phyloP scores from a whole-genome alignment of 2,888 invertebrate species.

The Zelleria hepariella region DNA sequence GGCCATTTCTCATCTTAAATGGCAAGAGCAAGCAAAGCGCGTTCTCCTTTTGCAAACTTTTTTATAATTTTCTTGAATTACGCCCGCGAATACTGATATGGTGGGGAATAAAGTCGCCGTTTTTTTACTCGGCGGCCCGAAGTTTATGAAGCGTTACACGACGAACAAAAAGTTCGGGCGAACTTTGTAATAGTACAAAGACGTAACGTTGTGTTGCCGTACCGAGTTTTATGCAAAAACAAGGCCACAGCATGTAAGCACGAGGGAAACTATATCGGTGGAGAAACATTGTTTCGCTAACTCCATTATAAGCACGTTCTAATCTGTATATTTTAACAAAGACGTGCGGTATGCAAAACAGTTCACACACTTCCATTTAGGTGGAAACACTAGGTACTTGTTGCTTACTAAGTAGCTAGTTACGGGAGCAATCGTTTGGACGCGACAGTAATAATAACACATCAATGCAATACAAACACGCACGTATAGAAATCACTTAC shows the following conservation, averaged over 20 bases:
- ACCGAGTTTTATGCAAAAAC: neutral
- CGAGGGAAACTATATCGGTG: neutral
- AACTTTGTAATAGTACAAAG: neutral
- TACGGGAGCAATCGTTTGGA: neutral
- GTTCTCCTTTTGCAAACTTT: conserved; percentile 20
- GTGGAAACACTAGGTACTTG: neutral
- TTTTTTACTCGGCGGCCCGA: neutral
- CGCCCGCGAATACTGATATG: neutral
- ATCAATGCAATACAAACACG: neutral
- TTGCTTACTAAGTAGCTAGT: neutral
- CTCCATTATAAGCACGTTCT: neutral
- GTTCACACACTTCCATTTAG: neutral
- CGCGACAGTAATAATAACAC: neutral
- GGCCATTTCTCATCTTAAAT: conserved; percentile 65
- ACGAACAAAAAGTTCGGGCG: neutral
- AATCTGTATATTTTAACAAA: neutral
- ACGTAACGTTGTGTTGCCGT: neutral
- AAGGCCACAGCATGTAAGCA: neutral
- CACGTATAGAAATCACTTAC: neutral
- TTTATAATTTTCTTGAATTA: conserved; percentile 17
- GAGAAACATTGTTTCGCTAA: neutral
- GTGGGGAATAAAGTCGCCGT: neutral
- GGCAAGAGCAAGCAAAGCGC: conserved; percentile 47
- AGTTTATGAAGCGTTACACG: conserved; percentile 2
- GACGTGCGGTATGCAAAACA: neutral